Conservation (phyloP, 1,140 invertebrate species). For the Aporrectodea caliginosa region DNA sequence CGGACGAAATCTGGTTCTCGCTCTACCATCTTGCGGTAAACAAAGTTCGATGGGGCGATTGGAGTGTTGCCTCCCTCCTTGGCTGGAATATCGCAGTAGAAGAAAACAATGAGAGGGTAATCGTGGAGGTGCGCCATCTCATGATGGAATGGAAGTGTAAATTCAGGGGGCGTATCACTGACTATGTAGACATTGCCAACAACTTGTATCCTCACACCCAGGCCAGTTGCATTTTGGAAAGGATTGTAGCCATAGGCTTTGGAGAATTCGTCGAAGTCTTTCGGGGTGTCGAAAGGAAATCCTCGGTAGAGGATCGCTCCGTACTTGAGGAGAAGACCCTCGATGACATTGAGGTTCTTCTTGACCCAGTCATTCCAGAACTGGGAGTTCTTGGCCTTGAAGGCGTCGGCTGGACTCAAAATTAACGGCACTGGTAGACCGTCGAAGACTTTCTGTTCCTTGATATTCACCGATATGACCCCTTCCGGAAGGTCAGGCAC, state of each 20-base stretch:
- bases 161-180: no score
- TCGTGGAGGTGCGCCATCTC: no score
- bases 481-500: neutral
- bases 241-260: conserved; percentile 40
- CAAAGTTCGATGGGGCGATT: conserved; percentile 39
- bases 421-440: neutral
- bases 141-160: no score
- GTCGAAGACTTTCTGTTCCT: neutral
- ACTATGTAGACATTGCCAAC: no score
- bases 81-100: no score
- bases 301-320: conserved; percentile 44
- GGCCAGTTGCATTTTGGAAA: no score
- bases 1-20: conserved; percentile 38
- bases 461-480: neutral
- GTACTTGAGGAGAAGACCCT: conserved; percentile 37
- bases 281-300: conserved; percentile 40
- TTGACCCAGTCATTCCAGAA: conserved; percentile 33
- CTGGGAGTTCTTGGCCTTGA: neutral
- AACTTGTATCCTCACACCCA: no score
- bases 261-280: conserved; percentile 43
- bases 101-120: no score
- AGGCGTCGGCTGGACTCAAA: neutral
- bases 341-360: conserved; percentile 31
- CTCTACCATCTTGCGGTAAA: conserved; percentile 39
- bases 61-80: conserved; percentile 43